Conservation (phyloP, 1,140 invertebrate species). For the Zophobas atratus region DNA sequence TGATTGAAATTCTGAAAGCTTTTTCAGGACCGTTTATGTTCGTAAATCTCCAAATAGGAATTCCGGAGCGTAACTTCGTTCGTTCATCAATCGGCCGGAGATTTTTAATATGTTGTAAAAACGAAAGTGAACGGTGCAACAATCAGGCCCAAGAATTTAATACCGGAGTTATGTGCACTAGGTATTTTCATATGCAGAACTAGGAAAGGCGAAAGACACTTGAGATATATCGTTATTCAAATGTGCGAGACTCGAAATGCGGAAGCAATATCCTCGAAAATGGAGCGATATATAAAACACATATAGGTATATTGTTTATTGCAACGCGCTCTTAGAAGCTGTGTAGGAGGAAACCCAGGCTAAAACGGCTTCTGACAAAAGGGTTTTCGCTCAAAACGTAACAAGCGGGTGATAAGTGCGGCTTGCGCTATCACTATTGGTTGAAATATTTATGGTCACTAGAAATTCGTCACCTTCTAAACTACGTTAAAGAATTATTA, state of each 20-base stretch:
- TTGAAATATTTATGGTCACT: no score
- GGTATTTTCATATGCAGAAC: conserved; percentile 9
- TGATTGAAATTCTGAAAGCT: no score
- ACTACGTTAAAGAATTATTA: no score
- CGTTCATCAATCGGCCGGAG: neutral
- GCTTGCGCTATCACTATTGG: no score
- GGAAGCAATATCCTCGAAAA: conserved; percentile 19
- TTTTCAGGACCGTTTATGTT: no score
- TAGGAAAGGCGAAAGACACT: conserved; percentile 21
- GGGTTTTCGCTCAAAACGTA: no score
- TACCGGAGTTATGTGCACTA: conserved; percentile 4
- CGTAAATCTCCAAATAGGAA: neutral
- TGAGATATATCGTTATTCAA: conserved; percentile 27
- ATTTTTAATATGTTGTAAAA: neutral
- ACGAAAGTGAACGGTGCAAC: neutral
- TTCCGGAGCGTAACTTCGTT: neutral
- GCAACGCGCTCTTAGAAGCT: neutral
- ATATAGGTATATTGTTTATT: conserved; percentile 1
- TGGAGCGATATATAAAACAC: conserved; percentile 2
- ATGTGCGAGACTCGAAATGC: conserved; percentile 20
- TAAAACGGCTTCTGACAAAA: no score
- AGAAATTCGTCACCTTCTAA: no score
- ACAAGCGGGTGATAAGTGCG: no score
- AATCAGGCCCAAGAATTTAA: conserved; percentile 8
- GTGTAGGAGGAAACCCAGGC: no score